Conservation (phyloP, 2,113 vertebrate genomes). For the Ophiodon elongatus region DNA sequence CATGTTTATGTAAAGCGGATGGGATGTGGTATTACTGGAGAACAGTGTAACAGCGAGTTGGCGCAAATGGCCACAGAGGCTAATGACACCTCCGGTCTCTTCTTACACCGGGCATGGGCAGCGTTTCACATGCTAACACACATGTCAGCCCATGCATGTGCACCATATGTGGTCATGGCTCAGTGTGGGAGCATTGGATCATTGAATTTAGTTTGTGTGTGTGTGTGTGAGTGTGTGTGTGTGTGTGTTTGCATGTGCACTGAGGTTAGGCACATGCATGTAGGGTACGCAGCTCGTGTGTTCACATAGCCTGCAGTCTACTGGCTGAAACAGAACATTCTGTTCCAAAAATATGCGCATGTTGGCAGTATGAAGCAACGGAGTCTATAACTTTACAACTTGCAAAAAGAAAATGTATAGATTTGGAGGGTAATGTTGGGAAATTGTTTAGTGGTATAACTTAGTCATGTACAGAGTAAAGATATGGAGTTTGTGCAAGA, state of each 20-base stretch:
- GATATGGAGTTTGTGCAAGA: background rate
- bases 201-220: background rate
- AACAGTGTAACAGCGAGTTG: background rate
- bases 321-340: constrained; percentile 41
- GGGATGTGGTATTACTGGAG: background rate
- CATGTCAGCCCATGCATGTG: constrained; percentile 29
- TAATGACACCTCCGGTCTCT: constrained; percentile 1
- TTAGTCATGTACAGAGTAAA: background rate
- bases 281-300: constrained; percentile 14
- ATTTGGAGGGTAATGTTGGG: background rate
- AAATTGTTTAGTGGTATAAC: background rate
- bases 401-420: background rate
- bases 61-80: background rate
- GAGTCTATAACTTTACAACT: background rate
- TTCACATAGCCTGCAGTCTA: constrained; percentile 15
- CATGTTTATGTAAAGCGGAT: background rate
- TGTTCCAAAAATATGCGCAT: constrained; percentile 22
- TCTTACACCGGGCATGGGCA: background rate
- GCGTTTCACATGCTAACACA: background rate
- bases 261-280: background rate
- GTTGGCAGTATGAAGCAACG: background rate
- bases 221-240: background rate
- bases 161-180: constrained; percentile 20
- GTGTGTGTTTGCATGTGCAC: background rate
- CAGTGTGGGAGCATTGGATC: constrained; percentile 12